Evolutionary conservation across 2,113 vertebrate genomes (phyloP).

Genomic region (Serinus canaria): DNA sequence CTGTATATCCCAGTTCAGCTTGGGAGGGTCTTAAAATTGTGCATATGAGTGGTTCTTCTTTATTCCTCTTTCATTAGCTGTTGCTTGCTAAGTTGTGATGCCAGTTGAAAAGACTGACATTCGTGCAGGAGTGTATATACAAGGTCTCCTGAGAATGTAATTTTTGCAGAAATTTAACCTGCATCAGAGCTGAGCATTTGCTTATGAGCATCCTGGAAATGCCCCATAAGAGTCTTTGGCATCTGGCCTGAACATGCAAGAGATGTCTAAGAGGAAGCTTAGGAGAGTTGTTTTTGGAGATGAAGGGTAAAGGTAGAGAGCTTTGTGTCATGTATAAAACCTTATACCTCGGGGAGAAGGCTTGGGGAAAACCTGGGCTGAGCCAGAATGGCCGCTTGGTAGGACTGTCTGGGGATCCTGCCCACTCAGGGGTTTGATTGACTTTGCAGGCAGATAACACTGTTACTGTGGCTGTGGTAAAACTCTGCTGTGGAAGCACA

Average conservation of each 20-base stretch:
- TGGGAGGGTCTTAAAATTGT: neutral
- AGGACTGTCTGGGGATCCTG: neutral
- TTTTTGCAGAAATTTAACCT: neutral
- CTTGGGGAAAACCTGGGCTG: neutral
- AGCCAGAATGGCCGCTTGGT: neutral
- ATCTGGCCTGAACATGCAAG: neutral
- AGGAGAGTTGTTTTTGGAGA: neutral
- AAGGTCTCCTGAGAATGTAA: neutral
- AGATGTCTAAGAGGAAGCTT: neutral
- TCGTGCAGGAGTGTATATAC: neutral
- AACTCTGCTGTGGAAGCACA: neutral
- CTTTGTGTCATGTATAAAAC: neutral
- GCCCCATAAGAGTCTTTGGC: neutral
- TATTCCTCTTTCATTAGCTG: neutral
- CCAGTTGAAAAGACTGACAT: neutral
- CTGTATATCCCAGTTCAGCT: neutral
- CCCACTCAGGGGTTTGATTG: neutral
- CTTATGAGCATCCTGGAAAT: neutral
- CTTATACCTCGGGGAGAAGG: neutral
- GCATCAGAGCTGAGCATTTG: neutral
- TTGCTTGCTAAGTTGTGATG: neutral
- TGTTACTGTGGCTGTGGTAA: neutral
- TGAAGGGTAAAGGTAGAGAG: neutral
- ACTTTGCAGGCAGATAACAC: neutral
- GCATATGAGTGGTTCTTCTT: neutral